Base-by-base conservation (phyloP, 2,888 invertebrate genomes). In the Priocnemis perturbator region DNA sequence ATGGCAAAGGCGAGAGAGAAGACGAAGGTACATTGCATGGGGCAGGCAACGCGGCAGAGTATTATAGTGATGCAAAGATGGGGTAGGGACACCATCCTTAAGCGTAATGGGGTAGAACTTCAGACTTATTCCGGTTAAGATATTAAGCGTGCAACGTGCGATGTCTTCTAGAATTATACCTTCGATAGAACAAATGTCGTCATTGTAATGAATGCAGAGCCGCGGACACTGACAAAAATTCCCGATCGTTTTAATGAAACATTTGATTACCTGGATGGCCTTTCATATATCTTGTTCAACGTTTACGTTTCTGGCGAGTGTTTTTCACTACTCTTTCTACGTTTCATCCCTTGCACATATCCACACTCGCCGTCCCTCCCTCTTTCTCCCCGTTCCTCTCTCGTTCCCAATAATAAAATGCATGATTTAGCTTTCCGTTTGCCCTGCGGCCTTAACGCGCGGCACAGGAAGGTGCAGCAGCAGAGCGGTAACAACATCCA, bases 351-450 rank as follows among this genome's bases (percentile, higher is more conserved):
- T 37, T 37, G 1, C 4, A 37, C 11, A 11, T 11, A 37, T 1
- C 37, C 37, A 11, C 37, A 1, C 11, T 11, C 37, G 11, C 7
- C 11, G 26, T 37, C 4, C 37, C 7, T 37, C 37, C 26, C 37
- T 37, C 37, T 37, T 9, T 9, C 2, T 37, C 37, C 7, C 11
- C 50, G 66, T 63, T 72, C 69, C 74, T 74, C 69, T 65, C 53
- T 60, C 71, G 63, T 14, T 66, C 58, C 69, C 71, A 71, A 76
- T 85, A 83, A 87, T 86, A 86, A 87, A 87, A 87, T 86, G 84
- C 84, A 86, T 86, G 87, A 88, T 87, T 87, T 86, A 87, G 84
- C 79, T 76, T 74, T 80, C 74, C 81, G 81, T 79, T 79, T 76
- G 71, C 68, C 59, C 67, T 59, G 64, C 50, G 69, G 64, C 26